Percentiles rank a stretch among this genome's conserved stretches.
phyloP scores from a whole-genome alignment of 2,113 vertebrate species.

The Paedocypris sp. region DNA sequence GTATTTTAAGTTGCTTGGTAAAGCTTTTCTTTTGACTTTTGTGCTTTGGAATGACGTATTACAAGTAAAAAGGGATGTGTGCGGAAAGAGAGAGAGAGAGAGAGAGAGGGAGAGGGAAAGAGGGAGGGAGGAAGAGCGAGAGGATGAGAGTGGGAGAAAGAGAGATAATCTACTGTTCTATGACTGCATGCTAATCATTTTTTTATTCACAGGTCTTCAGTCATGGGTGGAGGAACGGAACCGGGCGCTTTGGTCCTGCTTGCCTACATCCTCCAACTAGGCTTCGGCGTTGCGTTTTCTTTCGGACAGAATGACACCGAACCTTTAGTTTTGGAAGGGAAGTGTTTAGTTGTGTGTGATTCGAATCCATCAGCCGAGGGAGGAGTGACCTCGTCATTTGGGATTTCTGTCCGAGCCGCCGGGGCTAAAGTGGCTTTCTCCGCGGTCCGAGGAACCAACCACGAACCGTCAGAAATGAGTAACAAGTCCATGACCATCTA shows the following conservation, averaged over 20 bases:
- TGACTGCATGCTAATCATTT: conserved; percentile 21
- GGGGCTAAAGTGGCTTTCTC: conserved; percentile 82
- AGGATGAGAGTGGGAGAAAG: conserved; percentile 35
- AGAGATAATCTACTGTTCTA: conserved; percentile 31
- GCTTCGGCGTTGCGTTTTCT: conserved; percentile 47
- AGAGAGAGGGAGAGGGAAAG: too few species aligned
- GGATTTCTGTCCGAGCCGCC: conserved; percentile 75
- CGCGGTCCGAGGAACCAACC: conserved; percentile 71
- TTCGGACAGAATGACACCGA: conserved; percentile 74
- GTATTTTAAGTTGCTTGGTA: too few species aligned
- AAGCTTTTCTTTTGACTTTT: too few species aligned
- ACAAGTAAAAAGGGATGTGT: too few species aligned
- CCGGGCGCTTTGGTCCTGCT: conserved; percentile 44
- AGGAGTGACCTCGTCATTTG: conserved; percentile 73
- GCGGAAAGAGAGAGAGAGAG: too few species aligned
- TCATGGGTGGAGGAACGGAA: conserved; percentile 15
- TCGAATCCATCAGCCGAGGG: conserved; percentile 77
- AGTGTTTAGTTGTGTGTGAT: conserved; percentile 80
- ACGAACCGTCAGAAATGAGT: conserved; percentile 74
- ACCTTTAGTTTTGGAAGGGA: conserved; percentile 77
- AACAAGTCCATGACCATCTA: conserved; percentile 84
- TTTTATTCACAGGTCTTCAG: conserved; percentile 18
- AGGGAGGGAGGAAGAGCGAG: conserved; percentile 15
- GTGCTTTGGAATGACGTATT: too few species aligned
- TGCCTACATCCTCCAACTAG: conserved; percentile 53